Evolutionary conservation across 2,113 vertebrate species (phyloP).

Genomic region (Mixornis gularis): DNA sequence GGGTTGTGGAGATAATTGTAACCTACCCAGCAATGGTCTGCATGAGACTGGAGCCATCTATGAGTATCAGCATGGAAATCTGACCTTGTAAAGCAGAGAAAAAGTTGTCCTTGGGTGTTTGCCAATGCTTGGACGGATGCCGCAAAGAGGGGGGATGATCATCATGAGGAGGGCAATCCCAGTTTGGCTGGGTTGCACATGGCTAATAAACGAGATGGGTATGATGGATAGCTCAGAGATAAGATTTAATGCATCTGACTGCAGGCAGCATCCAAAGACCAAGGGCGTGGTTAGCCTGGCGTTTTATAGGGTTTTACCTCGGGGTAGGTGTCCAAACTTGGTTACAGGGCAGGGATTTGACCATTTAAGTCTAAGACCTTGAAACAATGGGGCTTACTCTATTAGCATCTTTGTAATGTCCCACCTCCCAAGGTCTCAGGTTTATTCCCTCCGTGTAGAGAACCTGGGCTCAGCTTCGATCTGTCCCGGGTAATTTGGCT

Average conservation of each 20-base stretch:
- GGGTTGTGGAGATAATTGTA: accelerated
- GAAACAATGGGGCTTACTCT: neutral
- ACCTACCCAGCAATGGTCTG: neutral
- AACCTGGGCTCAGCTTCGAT: neutral
- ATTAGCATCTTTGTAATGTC: too few species aligned
- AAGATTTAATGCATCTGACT: neutral
- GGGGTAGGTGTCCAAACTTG: neutral
- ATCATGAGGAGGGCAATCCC: too few species aligned
- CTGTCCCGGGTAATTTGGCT: too few species aligned
- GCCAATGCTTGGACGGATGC: neutral
- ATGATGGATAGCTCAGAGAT: neutral
- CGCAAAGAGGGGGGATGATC: too few species aligned
- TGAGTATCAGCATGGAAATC: neutral
- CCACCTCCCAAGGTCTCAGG: neutral
- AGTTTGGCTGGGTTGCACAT: too few species aligned
- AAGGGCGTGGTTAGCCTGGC: neutral
- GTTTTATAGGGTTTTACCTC: neutral
- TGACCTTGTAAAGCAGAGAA: neutral
- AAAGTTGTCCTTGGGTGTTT: neutral
- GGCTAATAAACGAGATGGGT: neutral
- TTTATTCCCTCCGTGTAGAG: neutral
- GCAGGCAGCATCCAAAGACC: neutral
- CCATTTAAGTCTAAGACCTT: too few species aligned
- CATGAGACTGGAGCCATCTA: accelerated
- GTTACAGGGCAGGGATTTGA: neutral